A percentile compares a stretch with the other conserved stretches of the same genome.
Evolutionary conservation across 2,888 invertebrate species (phyloP).

Genomic region (Nomada ferruginata): DNA sequence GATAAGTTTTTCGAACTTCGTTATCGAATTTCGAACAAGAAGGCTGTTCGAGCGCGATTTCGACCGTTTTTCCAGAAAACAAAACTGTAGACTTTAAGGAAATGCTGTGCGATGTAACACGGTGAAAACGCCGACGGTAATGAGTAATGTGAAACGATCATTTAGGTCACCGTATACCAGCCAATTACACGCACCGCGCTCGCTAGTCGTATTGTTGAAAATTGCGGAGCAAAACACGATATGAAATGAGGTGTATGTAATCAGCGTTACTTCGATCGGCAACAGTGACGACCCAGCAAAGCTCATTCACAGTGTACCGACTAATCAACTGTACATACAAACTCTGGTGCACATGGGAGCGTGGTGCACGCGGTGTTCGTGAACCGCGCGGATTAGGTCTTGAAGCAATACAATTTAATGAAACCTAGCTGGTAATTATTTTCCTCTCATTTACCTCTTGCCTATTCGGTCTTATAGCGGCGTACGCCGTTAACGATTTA

Average conservation of each 20-base stretch:
- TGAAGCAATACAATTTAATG: slow-evolving; percentile 19
- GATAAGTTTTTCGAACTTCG: too few species aligned
- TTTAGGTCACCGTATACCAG: slow-evolving; percentile 1
- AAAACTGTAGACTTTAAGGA: too few species aligned
- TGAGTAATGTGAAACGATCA: slow-evolving; percentile 16
- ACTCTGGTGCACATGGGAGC: not conserved
- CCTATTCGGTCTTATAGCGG: too few species aligned
- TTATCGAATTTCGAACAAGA: too few species aligned
- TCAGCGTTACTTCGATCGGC: slow-evolving; percentile 58
- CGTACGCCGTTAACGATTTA: too few species aligned
- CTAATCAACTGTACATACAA: slow-evolving; percentile 54
- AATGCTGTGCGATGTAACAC: too few species aligned
- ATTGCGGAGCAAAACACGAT: slow-evolving; percentile 34
- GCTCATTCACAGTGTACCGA: slow-evolving; percentile 49
- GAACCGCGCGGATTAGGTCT: slow-evolving; percentile 29
- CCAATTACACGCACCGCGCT: slow-evolving; percentile 17
- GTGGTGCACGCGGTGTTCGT: slow-evolving; percentile 9
- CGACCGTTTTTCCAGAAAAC: too few species aligned
- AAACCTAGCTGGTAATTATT: too few species aligned
- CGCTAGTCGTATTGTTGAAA: slow-evolving; percentile 38
- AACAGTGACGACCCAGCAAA: slow-evolving; percentile 48
- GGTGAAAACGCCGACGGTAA: too few species aligned
- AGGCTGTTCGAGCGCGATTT: too few species aligned
- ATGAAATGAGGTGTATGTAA: slow-evolving; percentile 62
- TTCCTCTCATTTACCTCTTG: too few species aligned